Conservation (phyloP, 2,113 vertebrate genomes). For the Turnix velox region DNA sequence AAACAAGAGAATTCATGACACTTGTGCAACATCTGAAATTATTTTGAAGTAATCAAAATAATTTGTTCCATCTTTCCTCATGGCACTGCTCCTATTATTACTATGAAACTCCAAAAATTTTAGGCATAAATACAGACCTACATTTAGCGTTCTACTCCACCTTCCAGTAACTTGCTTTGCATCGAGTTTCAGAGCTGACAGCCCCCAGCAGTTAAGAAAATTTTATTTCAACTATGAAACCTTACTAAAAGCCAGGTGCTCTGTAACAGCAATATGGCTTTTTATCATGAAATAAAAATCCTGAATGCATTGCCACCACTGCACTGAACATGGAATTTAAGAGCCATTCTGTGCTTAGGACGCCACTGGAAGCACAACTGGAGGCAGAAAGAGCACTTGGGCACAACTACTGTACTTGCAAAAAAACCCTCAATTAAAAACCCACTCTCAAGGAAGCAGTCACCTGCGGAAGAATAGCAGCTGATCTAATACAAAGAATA, state of each 20-base stretch:
- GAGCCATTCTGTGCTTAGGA: neutral
- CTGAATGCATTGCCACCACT: neutral
- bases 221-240: neutral
- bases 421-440: neutral
- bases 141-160: neutral
- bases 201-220: neutral
- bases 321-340: neutral
- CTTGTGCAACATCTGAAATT: neutral
- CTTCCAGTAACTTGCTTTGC: neutral
- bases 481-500: neutral
- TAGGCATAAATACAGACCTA: neutral
- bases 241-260: neutral
- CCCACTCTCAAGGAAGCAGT: neutral
- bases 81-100: neutral
- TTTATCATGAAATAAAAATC: rapidly evolving
- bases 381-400: neutral
- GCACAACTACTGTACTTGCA: neutral
- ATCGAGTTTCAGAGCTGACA: neutral
- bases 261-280: neutral
- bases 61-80: neutral
- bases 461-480: neutral
- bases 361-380: neutral
- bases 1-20: neutral
- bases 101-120: neutral
- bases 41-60: neutral